These are phyloP conservation scores for Pleuronectes platessa DNA, from an alignment of 2,113 vertebrate genomes.

Conservation along the genomic window DNA sequence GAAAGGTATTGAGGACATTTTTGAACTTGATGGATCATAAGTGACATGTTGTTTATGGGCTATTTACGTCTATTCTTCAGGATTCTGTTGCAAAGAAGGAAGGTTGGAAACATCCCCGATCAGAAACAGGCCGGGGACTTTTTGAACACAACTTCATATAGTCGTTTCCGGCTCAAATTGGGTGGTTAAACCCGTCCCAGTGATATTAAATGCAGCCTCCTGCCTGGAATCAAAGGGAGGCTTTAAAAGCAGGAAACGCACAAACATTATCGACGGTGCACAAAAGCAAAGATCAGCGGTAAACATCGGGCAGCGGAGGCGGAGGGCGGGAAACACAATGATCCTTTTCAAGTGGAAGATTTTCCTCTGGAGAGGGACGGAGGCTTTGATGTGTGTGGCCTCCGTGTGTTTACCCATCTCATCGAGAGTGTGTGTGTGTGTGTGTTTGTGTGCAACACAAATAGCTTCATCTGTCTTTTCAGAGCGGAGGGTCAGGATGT, in stretches of 20 bases:
- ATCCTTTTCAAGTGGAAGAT: constrained; percentile 50
- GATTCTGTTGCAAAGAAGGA: no score
- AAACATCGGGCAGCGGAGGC: constrained; percentile 7
- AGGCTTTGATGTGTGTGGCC: constrained; percentile 53
- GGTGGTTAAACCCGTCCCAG: background rate
- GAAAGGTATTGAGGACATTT: no score
- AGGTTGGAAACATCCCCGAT: no score
- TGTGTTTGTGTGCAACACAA: constrained; percentile 29
- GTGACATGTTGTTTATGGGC: no score
- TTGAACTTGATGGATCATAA: no score
- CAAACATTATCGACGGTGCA: constrained; percentile 6
- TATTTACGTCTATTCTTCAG: no score
- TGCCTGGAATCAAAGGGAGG: background rate
- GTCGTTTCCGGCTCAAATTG: background rate
- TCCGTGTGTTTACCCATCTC: background rate
- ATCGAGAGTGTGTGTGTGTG: constrained; percentile 8
- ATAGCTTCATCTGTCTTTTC: constrained; percentile 59
- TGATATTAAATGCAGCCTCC: background rate
- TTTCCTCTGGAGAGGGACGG: constrained; percentile 32
- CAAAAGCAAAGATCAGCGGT: constrained; percentile 20
- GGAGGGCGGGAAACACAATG: constrained; percentile 41
- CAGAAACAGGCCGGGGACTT: no score
- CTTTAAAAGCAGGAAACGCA: background rate
- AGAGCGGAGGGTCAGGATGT: constrained; percentile 44
- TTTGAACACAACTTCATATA: background rate